phyloP scores from a whole-genome alignment of 2,113 vertebrate genomes.

The Silurus meridionalis region DNA sequence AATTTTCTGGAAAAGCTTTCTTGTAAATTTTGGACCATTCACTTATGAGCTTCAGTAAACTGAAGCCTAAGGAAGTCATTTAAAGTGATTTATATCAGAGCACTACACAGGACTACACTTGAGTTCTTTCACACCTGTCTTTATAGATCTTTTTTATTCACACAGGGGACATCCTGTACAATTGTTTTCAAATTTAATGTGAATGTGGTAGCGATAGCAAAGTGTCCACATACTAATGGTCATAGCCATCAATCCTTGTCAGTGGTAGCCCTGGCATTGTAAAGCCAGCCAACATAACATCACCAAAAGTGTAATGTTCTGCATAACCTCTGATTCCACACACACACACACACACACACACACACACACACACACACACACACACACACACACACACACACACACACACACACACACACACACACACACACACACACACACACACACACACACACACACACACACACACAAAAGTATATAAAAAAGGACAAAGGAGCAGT shows the following conservation, averaged over 20 bases:
- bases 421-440: not conserved
- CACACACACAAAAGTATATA: not conserved
- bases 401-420: not conserved
- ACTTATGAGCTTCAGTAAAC: too few species aligned
- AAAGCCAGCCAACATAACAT: not conserved
- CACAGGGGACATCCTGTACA: not conserved
- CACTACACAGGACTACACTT: too few species aligned
- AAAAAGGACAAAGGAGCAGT: constrained; percentile 34
- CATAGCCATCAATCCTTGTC: not conserved
- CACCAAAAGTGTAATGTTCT: not conserved
- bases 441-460: not conserved
- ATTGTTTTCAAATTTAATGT: not conserved
- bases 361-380: not conserved
- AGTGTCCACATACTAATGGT: not conserved
- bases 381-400: not conserved
- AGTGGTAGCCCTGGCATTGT: not conserved
- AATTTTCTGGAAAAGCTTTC: too few species aligned
- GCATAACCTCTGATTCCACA: not conserved
- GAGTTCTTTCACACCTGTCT: too few species aligned
- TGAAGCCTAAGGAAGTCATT: too few species aligned
- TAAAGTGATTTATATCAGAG: too few species aligned
- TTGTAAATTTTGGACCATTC: too few species aligned
- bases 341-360: not conserved
- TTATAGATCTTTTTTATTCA: too few species aligned
- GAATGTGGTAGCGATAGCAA: not conserved